Conservation (phyloP, 1,140 invertebrate species). For the Drosophila quadrilineata region DNA sequence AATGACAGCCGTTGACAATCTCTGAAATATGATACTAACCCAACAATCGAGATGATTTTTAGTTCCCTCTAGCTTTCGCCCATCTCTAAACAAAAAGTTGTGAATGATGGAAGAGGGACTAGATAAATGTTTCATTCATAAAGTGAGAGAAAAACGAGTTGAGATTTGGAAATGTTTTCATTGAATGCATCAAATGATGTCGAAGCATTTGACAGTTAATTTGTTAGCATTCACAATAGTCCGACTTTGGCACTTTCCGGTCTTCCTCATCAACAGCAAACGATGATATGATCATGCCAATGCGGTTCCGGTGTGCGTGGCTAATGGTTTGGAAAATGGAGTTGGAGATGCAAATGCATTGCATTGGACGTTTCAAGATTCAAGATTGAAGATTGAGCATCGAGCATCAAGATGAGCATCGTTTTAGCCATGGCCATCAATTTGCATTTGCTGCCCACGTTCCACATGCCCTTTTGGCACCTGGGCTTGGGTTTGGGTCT, state of each 20-base stretch:
- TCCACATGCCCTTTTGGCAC: constrained; percentile 68
- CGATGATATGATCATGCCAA: constrained; percentile 58
- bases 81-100: constrained; percentile 5
- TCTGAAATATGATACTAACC: constrained; percentile 62
- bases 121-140: constrained; percentile 44
- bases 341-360: too few relatives aligned
- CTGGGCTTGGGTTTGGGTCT: constrained; percentile 38
- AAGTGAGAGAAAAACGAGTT: constrained; percentile 1
- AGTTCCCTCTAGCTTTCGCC: constrained; percentile 28
- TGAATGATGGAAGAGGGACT: too few relatives aligned
- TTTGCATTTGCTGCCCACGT: constrained; percentile 69
- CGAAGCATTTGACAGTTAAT: constrained; percentile 70
- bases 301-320: constrained; percentile 68
- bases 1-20: constrained; percentile 66
- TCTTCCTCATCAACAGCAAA: constrained; percentile 17
- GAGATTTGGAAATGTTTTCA: constrained; percentile 56
- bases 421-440: constrained; percentile 68
- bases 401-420: constrained; percentile 28
- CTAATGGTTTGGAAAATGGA: constrained; percentile 42
- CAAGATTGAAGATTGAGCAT: too few relatives aligned
- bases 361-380: too few relatives aligned
- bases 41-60: not conserved
- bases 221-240: constrained; percentile 60
- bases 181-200: constrained; percentile 59
- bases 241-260: constrained; percentile 54